Percentiles rank a stretch among this genome's conserved stretches.
phyloP scores from a whole-genome alignment of 2,797 vertebrate species.

The Prionace glauca region DNA sequence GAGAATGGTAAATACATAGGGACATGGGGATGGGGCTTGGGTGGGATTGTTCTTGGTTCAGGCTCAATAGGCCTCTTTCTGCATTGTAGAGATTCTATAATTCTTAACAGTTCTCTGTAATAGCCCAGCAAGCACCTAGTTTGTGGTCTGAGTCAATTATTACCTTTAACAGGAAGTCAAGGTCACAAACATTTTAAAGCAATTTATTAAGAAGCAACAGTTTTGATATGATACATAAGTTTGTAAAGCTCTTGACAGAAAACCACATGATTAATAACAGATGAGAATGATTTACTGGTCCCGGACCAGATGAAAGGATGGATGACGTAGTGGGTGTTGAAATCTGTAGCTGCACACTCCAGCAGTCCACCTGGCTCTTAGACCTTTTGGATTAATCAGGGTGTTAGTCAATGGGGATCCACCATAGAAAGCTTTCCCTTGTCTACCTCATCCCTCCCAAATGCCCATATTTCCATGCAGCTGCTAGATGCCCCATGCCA shows the following conservation, averaged over 20 bases:
- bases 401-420: not conserved
- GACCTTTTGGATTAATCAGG: too few species aligned
- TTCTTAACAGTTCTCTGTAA: not conserved
- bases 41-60: too few species aligned
- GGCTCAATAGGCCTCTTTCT: too few species aligned
- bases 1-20: too few species aligned
- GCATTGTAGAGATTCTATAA: too few species aligned
- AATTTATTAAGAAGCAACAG: too few species aligned
- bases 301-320: not conserved
- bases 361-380: too few species aligned
- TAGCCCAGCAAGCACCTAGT: not conserved
- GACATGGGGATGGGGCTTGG: too few species aligned
- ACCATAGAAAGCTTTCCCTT: not conserved
- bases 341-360: not conserved
- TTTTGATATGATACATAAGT: too few species aligned
- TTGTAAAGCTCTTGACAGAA: too few species aligned
- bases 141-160: not conserved
- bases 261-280: not conserved
- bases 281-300: not conserved
- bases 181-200: too few species aligned
- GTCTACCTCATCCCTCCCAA: not conserved
- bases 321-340: not conserved
- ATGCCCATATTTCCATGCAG: not conserved
- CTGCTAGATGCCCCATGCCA: too few species aligned
- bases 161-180: not conserved